Conservation (phyloP, 2,113 vertebrate species). For the Potamarius usumacintae region DNA sequence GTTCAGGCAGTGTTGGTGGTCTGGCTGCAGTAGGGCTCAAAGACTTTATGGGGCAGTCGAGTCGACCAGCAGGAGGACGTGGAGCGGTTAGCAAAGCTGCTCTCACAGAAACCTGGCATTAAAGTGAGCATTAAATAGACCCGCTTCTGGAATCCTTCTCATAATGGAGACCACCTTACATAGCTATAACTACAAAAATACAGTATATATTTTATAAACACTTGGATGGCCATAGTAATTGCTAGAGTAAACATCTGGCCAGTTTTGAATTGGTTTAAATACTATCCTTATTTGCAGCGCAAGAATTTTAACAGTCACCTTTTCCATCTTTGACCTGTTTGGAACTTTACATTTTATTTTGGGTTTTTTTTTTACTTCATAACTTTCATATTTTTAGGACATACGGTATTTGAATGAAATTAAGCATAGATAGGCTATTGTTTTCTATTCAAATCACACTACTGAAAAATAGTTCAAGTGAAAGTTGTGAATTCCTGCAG, state of each 20-base stretch:
- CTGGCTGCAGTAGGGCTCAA: conserved; percentile 37
- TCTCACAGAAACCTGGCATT: conserved; percentile 46
- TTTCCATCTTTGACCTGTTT: background rate
- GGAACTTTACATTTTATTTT: background rate
- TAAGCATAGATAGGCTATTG: background rate
- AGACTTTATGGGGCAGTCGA: conserved; percentile 44
- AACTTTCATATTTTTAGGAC: background rate
- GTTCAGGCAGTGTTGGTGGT: conserved; percentile 51
- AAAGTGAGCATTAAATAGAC: conserved; percentile 30
- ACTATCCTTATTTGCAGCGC: background rate
- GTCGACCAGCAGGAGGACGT: conserved; percentile 42
- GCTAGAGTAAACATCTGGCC: background rate
- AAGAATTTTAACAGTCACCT: background rate
- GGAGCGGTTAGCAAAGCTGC: conserved; percentile 29
- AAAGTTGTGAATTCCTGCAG: conserved; percentile 11
- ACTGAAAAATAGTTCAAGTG: background rate
- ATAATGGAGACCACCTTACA: conserved; percentile 10
- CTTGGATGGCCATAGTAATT: conserved; percentile 8
- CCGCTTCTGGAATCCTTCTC: conserved; percentile 9
- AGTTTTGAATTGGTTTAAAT: background rate
- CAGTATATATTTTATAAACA: background rate
- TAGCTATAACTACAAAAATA: background rate
- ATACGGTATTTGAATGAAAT: background rate
- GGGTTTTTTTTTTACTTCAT: background rate
- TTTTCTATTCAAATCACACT: background rate